Conservation (phyloP, 2,888 invertebrate genomes). For the Apoda limacodes region DNA sequence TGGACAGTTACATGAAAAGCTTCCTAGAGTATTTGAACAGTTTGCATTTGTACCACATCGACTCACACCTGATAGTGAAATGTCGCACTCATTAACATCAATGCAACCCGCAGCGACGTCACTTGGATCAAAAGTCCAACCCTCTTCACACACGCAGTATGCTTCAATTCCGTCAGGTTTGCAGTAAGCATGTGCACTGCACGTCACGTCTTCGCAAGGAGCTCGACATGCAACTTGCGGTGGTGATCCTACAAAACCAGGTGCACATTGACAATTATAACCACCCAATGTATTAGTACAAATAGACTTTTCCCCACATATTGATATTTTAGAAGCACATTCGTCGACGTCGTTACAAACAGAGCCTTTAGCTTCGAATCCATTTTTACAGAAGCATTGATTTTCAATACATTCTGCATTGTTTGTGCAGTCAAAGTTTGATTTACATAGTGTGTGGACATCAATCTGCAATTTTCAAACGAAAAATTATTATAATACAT, state of each 20-base stretch:
- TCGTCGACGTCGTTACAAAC: constrained; percentile 87
- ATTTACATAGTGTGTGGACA: constrained; percentile 85
- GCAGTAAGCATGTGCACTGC: constrained; percentile 89
- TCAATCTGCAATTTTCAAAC: constrained; percentile 70
- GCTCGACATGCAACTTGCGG: constrained; percentile 85
- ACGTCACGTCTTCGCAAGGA: constrained; percentile 92
- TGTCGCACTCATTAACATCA: constrained; percentile 93
- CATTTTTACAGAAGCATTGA: constrained; percentile 90
- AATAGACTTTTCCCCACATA: constrained; percentile 80
- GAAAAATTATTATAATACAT: constrained; percentile 9
- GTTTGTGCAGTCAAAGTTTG: constrained; percentile 92
- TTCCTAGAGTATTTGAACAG: constrained; percentile 84
- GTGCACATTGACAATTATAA: constrained; percentile 84
- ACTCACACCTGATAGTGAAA: constrained; percentile 79
- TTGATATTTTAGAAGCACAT: constrained; percentile 65
- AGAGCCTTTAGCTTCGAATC: constrained; percentile 84
- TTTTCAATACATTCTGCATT: constrained; percentile 91
- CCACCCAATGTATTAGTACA: constrained; percentile 86
- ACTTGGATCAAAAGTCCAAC: constrained; percentile 92
- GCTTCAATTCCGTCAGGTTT: constrained; percentile 91
- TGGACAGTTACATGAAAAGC: constrained; percentile 84
- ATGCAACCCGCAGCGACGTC: constrained; percentile 92
- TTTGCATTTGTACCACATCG: constrained; percentile 86
- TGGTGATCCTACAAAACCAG: constrained; percentile 85
- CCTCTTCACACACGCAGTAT: constrained; percentile 92